These are phyloP conservation scores for Oxyura jamaicensis DNA, from an alignment of 2,113 vertebrate genomes.

Conservation along the genomic window DNA sequence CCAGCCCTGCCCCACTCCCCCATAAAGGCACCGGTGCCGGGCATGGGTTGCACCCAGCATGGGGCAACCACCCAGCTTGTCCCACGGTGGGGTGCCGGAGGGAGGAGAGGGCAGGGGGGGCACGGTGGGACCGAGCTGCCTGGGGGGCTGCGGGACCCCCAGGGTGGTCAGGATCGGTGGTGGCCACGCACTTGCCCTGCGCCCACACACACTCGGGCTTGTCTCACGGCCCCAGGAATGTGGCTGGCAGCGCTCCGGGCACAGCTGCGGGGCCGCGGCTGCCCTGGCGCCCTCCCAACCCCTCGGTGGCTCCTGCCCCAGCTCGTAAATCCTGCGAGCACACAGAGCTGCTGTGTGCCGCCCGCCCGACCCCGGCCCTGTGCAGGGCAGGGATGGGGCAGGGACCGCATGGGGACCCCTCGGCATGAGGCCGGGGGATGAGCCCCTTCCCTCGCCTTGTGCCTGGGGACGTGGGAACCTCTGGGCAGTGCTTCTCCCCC, in stretches of 20 bases:
- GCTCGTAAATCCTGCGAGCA: neutral
- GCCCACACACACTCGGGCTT: neutral
- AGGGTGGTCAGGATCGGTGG: accelerated
- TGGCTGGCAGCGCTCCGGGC: conserved; percentile 32
- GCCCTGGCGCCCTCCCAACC: neutral
- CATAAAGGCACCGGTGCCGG: neutral
- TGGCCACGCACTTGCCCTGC: neutral
- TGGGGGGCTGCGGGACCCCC: accelerated
- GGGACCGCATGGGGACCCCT: accelerated
- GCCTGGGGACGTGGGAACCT: neutral
- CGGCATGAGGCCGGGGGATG: neutral
- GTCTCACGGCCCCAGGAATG: conserved; percentile 37
- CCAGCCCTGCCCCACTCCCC: neutral
- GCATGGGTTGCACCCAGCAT: accelerated
- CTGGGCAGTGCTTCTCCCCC: neutral
- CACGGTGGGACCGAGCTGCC: neutral
- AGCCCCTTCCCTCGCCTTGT: neutral
- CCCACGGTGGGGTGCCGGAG: neutral
- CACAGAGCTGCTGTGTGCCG: neutral
- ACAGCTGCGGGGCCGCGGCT: neutral
- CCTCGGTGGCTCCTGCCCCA: neutral
- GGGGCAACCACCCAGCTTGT: neutral
- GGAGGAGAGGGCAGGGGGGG: accelerated
- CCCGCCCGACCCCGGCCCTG: accelerated
- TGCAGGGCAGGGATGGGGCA: neutral